A percentile compares a stretch with the other conserved stretches of the same genome.
These are phyloP conservation scores for Cephus spinipes DNA, from an alignment of 2,888 invertebrate species.

Conservation along the genomic window DNA sequence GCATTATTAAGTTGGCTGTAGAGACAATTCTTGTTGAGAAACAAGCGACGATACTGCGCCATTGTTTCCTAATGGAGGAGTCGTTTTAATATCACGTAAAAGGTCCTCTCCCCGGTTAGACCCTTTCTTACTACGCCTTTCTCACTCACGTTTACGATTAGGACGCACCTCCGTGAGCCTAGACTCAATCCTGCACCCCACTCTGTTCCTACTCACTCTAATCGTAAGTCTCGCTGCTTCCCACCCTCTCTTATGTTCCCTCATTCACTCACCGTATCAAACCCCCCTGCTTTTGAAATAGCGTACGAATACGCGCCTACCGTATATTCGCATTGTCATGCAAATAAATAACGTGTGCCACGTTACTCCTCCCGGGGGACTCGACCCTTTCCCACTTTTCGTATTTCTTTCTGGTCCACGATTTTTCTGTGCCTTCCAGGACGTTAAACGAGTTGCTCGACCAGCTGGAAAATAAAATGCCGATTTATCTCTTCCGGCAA, in stretches of 20 bases:
- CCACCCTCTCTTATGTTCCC: neutral
- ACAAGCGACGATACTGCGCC: neutral
- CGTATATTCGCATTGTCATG: neutral
- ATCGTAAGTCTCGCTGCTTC: neutral
- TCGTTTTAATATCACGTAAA: neutral
- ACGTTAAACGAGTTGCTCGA: neutral
- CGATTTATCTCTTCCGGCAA: neutral
- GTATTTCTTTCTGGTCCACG: neutral
- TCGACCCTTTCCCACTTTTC: neutral
- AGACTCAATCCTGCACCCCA: neutral
- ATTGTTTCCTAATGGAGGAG: neutral
- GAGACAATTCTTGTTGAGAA: neutral
- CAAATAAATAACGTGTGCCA: neutral
- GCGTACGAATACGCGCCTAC: neutral
- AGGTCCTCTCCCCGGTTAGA: neutral
- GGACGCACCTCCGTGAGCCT: neutral
- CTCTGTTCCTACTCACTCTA: neutral
- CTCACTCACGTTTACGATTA: neutral
- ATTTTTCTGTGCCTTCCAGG: neutral
- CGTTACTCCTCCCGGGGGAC: neutral
- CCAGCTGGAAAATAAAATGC: neutral
- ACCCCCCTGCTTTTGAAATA: neutral
- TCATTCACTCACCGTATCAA: neutral
- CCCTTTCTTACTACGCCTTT: neutral
- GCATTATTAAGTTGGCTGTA: neutral